Evolutionary conservation across 2,797 vertebrate genomes (phyloP).

Genomic region (Varecia variegata): DNA sequence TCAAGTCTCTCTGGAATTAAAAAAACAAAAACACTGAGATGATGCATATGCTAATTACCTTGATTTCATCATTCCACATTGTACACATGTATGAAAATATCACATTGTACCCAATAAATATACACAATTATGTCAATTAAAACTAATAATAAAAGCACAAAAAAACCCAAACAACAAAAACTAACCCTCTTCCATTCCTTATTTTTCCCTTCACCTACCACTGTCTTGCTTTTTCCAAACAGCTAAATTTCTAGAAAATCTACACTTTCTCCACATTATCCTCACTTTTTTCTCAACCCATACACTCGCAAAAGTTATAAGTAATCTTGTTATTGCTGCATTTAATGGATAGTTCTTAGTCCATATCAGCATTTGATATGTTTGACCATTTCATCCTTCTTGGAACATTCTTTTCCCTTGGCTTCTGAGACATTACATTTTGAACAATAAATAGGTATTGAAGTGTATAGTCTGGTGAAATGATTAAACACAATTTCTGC

Average conservation of each 20-base stretch:
- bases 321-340: neutral
- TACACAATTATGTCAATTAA: neutral
- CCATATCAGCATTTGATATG: neutral
- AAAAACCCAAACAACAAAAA: neutral
- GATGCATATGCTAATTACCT: neutral
- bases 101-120: neutral
- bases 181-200: neutral
- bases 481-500: neutral
- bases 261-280: neutral
- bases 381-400: neutral
- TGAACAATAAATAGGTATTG: neutral
- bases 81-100: neutral
- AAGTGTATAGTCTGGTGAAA: neutral
- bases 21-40: neutral
- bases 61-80: neutral
- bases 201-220: neutral
- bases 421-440: constrained; percentile 9
- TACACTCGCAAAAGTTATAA: constrained; percentile 29
- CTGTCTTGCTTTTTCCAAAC: neutral
- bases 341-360: neutral
- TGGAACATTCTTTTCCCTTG: neutral
- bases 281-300: neutral
- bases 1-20: neutral
- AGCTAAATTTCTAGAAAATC: neutral
- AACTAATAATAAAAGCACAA: neutral